Conservation (phyloP, 2,888 invertebrate species). For the Chymomyza amoena region DNA sequence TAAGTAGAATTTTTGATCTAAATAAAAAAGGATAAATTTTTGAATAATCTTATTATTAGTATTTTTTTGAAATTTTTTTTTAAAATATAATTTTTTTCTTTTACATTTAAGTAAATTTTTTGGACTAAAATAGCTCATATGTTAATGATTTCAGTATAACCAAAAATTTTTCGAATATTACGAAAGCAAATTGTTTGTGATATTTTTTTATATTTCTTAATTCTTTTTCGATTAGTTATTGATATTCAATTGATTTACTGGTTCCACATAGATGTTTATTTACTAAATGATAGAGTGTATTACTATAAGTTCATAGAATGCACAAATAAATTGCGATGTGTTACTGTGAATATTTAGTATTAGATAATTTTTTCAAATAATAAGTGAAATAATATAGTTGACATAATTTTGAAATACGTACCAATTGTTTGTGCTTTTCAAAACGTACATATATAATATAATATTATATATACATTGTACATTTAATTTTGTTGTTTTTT, state of each 20-base stretch:
- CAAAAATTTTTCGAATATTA: no score
- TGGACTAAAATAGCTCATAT: no score
- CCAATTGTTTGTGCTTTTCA: slow-evolving; percentile 74
- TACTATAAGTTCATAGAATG: background rate
- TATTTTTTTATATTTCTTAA: background rate
- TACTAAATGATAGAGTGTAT: background rate
- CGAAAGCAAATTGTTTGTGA: no score
- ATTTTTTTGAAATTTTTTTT: no score
- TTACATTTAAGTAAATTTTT: no score
- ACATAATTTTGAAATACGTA: slow-evolving; percentile 76
- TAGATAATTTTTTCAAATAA: slow-evolving; percentile 37
- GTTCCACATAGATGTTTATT: background rate
- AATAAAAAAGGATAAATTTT: no score
- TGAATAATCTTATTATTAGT: no score
- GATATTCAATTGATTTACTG: background rate
- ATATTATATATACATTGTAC: slow-evolving; percentile 34
- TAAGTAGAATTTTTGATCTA: no score
- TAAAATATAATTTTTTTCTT: no score
- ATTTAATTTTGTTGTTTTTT: slow-evolving; percentile 28
- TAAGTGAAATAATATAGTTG: slow-evolving; percentile 43
- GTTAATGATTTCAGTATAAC: no score
- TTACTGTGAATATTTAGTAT: slow-evolving; percentile 4
- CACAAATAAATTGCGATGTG: background rate
- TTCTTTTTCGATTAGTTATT: background rate
- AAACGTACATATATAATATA: slow-evolving; percentile 40